Evolutionary conservation across 2,113 vertebrate species (phyloP).

Genomic region (Microcebus tavaratra): DNA sequence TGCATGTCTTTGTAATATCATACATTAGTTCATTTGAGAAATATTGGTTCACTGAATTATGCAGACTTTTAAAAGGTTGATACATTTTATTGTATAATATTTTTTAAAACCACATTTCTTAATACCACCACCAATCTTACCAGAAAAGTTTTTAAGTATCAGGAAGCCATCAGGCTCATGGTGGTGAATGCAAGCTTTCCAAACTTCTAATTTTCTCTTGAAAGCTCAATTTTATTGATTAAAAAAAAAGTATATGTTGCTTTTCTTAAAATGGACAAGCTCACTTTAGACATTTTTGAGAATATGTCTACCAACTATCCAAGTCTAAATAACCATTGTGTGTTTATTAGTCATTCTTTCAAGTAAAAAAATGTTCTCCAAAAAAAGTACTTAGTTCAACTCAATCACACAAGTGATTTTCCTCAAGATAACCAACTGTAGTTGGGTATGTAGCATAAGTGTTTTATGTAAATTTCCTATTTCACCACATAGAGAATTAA

Average conservation of each 20-base stretch:
- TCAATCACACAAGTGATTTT: background rate
- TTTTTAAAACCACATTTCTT: constrained; percentile 35
- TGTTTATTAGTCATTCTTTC: constrained; percentile 12
- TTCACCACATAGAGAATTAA: constrained; percentile 8
- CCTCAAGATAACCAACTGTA: background rate
- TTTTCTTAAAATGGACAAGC: constrained; percentile 38
- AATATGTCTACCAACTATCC: background rate
- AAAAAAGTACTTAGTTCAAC: background rate
- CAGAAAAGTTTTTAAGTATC: constrained; percentile 44
- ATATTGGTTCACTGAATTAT: background rate
- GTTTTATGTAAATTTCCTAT: background rate
- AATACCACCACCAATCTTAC: constrained; percentile 14
- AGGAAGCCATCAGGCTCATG: background rate
- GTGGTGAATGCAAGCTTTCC: background rate
- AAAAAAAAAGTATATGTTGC: background rate
- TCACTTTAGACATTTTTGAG: constrained; percentile 29
- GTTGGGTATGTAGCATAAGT: background rate
- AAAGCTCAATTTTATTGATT: constrained; percentile 53
- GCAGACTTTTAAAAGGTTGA: background rate
- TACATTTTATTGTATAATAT: background rate
- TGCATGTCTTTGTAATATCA: constrained; percentile 12
- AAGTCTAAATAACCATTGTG: constrained; percentile 1
- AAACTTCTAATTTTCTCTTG: constrained; percentile 39
- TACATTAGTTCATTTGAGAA: background rate
- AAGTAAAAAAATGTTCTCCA: constrained; percentile 33